These are phyloP conservation scores for Archips crataeganus DNA, from an alignment of 2,888 invertebrate genomes.

Conservation along the genomic window DNA sequence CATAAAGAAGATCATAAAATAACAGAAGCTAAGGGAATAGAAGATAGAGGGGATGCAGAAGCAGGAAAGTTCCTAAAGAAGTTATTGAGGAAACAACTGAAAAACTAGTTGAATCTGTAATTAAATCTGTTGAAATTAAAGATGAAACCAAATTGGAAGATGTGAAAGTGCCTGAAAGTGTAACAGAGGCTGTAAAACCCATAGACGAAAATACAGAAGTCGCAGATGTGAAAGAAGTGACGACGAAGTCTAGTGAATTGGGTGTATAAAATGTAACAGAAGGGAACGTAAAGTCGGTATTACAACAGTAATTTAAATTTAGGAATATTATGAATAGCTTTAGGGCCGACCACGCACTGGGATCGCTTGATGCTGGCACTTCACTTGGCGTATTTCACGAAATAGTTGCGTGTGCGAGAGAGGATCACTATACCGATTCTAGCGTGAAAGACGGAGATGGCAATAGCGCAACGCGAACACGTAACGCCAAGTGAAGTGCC, in stretches of 20 bases:
- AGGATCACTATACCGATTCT: too few species aligned
- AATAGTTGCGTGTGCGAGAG: too few species aligned
- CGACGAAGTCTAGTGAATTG: constrained; percentile 23
- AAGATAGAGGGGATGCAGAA: not conserved
- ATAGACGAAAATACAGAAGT: not conserved
- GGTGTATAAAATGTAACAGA: not conserved
- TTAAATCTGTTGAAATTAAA: not conserved
- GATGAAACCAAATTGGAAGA: constrained; percentile 1
- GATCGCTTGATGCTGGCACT: too few species aligned
- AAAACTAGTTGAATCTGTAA: not conserved
- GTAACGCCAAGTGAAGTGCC: too few species aligned
- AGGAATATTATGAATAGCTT: not conserved
- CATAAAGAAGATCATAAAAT: constrained; percentile 11
- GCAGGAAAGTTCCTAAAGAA: not conserved
- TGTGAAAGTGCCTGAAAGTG: constrained; percentile 6
- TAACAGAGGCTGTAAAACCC: not conserved
- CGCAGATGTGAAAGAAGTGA: not conserved
- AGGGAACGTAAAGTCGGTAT: not conserved
- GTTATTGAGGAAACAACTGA: not conserved
- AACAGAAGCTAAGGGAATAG: not conserved
- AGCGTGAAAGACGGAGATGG: too few species aligned
- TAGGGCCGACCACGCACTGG: too few species aligned
- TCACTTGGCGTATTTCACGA: too few species aligned
- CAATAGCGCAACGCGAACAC: too few species aligned
- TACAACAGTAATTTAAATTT: not conserved